phyloP scores from a whole-genome alignment of 2,113 vertebrate genomes.

The rat (Rattus norvegicus) region GRCr8 NC_086039.1:18407001-18407500 shows the following conservation, averaged over 20 bases:
- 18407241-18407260: not conserved
- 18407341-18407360: constrained; percentile 26
- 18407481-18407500: constrained; percentile 17
- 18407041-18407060: not conserved
- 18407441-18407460: not conserved
- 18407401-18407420: not conserved
- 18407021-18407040: constrained; percentile 32
- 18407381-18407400: not conserved
- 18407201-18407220: constrained; percentile 11
- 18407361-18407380: not conserved
- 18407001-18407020: not conserved
- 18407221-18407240: not conserved
- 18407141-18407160: constrained; percentile 11
- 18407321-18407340: constrained; percentile 27
- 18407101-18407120: not conserved
- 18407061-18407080: not conserved
- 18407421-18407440: not conserved
- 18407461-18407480: not conserved
- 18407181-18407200: not conserved
- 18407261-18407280: not conserved
- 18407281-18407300: not conserved
- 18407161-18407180: constrained; percentile 52
- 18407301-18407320: not conserved
- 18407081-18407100: not conserved
- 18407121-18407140: not conserved